Evolutionary conservation across 2,797 vertebrate genomes (phyloP).

Genomic region (Sebastes vulpes): DNA sequence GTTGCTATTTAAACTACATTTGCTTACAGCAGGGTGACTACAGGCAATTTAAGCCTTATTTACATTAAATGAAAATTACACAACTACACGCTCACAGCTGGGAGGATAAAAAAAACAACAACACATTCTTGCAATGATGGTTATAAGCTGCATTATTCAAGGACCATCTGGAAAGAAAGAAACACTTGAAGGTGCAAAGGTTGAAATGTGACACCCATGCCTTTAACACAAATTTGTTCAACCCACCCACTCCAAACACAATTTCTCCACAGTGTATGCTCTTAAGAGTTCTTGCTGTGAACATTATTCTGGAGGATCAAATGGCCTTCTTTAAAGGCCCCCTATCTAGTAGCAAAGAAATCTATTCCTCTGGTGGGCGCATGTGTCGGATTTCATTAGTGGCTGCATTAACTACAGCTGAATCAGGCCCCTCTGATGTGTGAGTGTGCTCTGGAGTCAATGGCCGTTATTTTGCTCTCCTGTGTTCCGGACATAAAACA

Average conservation of each 20-base stretch:
- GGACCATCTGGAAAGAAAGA: neutral
- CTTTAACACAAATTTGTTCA: slow-evolving; percentile 1
- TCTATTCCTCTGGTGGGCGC: slow-evolving; percentile 59
- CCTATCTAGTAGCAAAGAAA: slow-evolving; percentile 58
- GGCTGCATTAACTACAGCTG: slow-evolving; percentile 62
- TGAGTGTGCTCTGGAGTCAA: slow-evolving; percentile 53
- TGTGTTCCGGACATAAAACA: slow-evolving; percentile 70
- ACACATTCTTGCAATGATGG: neutral
- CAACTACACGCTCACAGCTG: neutral
- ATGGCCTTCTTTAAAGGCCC: slow-evolving; percentile 56
- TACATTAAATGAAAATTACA: slow-evolving; percentile 17
- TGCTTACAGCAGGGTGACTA: neutral
- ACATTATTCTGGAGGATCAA: slow-evolving; percentile 54
- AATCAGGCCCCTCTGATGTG: slow-evolving; percentile 55
- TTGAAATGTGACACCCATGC: neutral
- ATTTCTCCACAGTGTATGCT: neutral
- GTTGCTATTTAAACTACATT: slow-evolving; percentile 9
- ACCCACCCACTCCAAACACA: neutral
- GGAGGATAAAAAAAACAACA: neutral
- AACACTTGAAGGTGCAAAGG: neutral
- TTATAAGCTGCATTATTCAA: neutral
- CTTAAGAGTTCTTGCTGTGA: slow-evolving; percentile 27
- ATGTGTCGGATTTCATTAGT: slow-evolving; percentile 75
- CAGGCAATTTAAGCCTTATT: slow-evolving; percentile 1
- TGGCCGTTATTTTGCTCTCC: slow-evolving; percentile 66